These are phyloP conservation scores for Lasiommata megera DNA, from an alignment of 2,888 invertebrate genomes.

Conservation along the genomic window DNA sequence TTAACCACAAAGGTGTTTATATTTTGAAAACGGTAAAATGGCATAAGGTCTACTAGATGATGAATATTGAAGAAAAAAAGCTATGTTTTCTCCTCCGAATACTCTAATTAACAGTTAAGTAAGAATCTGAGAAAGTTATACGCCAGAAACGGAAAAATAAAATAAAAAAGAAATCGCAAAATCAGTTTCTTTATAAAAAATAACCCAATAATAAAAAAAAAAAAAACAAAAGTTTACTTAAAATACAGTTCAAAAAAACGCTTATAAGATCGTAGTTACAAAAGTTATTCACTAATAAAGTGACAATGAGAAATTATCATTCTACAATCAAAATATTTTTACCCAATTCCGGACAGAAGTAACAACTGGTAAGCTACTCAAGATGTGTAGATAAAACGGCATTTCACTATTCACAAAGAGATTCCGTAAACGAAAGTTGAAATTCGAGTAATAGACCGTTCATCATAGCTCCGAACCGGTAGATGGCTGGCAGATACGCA, in stretches of 20 bases:
- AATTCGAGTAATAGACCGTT: conserved; percentile 31
- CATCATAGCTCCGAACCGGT: conserved; percentile 38
- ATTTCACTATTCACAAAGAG: conserved; percentile 25
- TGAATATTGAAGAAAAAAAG: too few species aligned
- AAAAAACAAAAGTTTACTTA: not conserved
- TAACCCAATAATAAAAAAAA: not conserved
- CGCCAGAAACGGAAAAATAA: too few species aligned
- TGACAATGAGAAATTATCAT: conserved; percentile 20
- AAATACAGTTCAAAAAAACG: too few species aligned
- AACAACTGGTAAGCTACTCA: conserved; percentile 23
- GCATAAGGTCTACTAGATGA: too few species aligned
- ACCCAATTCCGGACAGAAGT: conserved; percentile 23
- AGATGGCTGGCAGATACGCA: conserved; percentile 42
- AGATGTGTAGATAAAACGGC: conserved; percentile 26
- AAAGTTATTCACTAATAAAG: conserved; percentile 9
- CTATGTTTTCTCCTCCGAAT: too few species aligned
- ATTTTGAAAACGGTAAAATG: too few species aligned
- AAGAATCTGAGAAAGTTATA: too few species aligned
- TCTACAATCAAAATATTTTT: conserved; percentile 27
- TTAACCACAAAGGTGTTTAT: too few species aligned
- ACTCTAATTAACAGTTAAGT: too few species aligned
- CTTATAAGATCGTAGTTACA: too few species aligned
- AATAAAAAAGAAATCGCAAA: too few species aligned
- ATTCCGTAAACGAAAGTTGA: conserved; percentile 31
- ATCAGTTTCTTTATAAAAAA: too few species aligned